Conservation (phyloP, 2,888 invertebrate species). For the Ochropleura leucogaster region DNA sequence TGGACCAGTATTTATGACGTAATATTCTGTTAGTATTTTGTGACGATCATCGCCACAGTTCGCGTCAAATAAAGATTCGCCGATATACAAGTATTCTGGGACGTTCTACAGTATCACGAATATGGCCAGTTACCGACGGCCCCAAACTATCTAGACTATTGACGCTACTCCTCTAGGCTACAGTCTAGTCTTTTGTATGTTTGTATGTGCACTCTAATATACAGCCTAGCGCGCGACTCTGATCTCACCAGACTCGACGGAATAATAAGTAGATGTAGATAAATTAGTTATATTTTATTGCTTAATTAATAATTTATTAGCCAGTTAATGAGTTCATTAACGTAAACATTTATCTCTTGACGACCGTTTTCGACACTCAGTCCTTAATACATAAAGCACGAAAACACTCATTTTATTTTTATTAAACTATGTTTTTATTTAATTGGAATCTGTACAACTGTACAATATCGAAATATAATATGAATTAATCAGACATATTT, state of each 20-base stretch:
- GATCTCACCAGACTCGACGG: constrained; percentile 16
- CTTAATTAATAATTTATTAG: constrained; percentile 25
- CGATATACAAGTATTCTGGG: constrained; percentile 11
- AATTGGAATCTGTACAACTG: constrained; percentile 50
- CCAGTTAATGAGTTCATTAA: constrained; percentile 29
- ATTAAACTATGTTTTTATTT: constrained; percentile 37
- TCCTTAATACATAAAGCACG: constrained; percentile 36
- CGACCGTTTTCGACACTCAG: background rate
- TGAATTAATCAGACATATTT: constrained; percentile 41
- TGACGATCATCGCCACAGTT: constrained; percentile 29
- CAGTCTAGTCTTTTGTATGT: constrained; percentile 58
- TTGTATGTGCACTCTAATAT: constrained; percentile 51
- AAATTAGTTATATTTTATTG: constrained; percentile 32
- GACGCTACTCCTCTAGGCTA: constrained; percentile 65
- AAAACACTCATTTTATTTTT: constrained; percentile 37
- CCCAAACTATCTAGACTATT: constrained; percentile 61
- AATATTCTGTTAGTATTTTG: background rate
- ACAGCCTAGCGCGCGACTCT: constrained; percentile 16
- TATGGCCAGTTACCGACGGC: constrained; percentile 28
- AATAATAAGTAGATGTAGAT: constrained; percentile 9
- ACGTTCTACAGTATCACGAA: background rate
- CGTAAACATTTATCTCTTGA: constrained; percentile 3
- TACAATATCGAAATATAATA: constrained; percentile 41
- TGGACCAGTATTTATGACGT: background rate
- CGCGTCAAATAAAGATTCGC: constrained; percentile 12